A percentile compares a stretch with the other conserved stretches of the same genome.
Conservation (phyloP, 2,888 invertebrate species). For the Carpatolechia fugitivella region DNA sequence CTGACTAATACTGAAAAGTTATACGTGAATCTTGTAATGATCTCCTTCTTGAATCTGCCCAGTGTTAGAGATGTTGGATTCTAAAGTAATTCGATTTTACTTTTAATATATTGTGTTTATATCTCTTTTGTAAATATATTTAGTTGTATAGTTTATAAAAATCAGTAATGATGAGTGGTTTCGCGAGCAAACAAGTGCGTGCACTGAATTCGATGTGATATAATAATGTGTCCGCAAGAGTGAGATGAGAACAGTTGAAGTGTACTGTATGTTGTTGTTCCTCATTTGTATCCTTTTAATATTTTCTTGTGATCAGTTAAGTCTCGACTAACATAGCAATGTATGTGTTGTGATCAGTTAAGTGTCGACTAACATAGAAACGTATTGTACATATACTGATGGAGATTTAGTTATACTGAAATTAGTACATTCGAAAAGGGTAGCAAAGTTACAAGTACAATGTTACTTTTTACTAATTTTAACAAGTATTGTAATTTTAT, state of each 20-base stretch:
- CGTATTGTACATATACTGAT: constrained; percentile 63
- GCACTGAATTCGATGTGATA: constrained; percentile 67
- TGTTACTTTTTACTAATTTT: constrained; percentile 74
- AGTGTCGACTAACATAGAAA: constrained; percentile 70
- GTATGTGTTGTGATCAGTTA: constrained; percentile 70
- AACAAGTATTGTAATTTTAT: constrained; percentile 47
- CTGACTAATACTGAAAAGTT: constrained; percentile 35
- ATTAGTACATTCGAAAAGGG: constrained; percentile 68
- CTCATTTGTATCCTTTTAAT: constrained; percentile 64
- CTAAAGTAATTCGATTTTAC: constrained; percentile 59
- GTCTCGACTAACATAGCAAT: constrained; percentile 70
- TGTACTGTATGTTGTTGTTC: constrained; percentile 70
- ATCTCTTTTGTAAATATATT: constrained; percentile 66
- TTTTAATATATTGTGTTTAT: constrained; percentile 57
- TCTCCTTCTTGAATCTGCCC: constrained; percentile 77
- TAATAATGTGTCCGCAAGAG: constrained; percentile 47
- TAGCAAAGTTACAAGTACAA: constrained; percentile 75
- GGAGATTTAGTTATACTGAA: constrained; percentile 49
- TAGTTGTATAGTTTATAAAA: constrained; percentile 50
- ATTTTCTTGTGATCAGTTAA: constrained; percentile 70
- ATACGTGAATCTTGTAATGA: constrained; percentile 75
- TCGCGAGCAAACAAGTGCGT: constrained; percentile 60
- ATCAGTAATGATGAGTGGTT: constrained; percentile 35
- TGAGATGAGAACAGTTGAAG: constrained; percentile 60
- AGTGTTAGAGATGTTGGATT: constrained; percentile 72